phyloP scores from a whole-genome alignment of 2,888 invertebrate species.

The Aquatica leii region DNA sequence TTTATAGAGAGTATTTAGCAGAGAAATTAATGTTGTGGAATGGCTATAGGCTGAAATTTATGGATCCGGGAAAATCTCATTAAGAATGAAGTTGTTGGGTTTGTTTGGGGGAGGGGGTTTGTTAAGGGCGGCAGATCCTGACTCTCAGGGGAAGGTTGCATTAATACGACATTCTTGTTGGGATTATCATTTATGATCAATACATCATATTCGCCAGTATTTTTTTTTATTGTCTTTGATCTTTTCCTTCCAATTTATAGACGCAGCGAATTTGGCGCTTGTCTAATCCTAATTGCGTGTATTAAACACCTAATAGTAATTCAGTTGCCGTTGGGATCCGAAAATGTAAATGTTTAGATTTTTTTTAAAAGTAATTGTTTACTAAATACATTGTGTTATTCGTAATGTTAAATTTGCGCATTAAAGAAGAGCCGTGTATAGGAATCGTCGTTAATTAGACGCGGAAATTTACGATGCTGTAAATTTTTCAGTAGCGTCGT shows the following conservation, averaged over 20 bases:
- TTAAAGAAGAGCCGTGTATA: too few species aligned
- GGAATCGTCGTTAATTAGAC: slow-evolving; percentile 1
- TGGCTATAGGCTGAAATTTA: slow-evolving; percentile 63
- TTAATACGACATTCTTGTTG: slow-evolving; percentile 33
- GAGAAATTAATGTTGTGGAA: slow-evolving; percentile 64
- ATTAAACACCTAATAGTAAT: too few species aligned
- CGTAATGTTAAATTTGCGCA: too few species aligned
- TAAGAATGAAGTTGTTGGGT: slow-evolving; percentile 63
- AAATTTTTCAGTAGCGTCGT: slow-evolving; percentile 18
- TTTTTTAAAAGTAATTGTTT: too few species aligned
- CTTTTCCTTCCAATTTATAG: too few species aligned
- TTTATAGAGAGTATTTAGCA: slow-evolving; percentile 63
- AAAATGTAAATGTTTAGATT: too few species aligned
- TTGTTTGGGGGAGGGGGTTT: slow-evolving; percentile 47
- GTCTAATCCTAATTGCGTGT: too few species aligned
- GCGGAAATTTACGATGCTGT: slow-evolving; percentile 12
- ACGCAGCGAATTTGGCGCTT: too few species aligned
- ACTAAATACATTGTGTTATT: too few species aligned
- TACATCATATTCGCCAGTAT: slow-evolving; percentile 23
- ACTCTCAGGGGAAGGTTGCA: slow-evolving; percentile 33
- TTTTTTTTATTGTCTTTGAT: too few species aligned
- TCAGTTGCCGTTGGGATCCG: too few species aligned
- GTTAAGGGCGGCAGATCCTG: slow-evolving; percentile 26
- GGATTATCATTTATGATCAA: slow-evolving; percentile 33
- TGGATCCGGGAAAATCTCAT: slow-evolving; percentile 64